These are phyloP conservation scores for Mimachlamys varia DNA, from an alignment of 2,888 invertebrate genomes.

Conservation along the genomic window DNA sequence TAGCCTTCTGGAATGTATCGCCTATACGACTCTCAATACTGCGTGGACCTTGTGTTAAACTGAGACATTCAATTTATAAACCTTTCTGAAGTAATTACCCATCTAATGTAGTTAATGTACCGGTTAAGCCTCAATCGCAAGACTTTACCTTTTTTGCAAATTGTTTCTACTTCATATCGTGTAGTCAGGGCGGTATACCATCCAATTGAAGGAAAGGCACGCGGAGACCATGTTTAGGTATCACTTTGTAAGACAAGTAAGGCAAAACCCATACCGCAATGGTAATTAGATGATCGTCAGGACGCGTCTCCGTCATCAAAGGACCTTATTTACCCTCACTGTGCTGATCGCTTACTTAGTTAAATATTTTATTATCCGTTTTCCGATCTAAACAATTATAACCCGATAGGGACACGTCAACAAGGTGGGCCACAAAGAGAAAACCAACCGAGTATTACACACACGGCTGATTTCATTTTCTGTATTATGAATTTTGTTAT, in stretches of 20 bases:
- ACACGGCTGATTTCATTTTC: not conserved
- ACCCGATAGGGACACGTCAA: not conserved
- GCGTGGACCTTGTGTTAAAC: not conserved
- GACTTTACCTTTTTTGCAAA: slow-evolving; percentile 9
- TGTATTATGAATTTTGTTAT: not conserved
- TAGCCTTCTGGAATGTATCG: not conserved
- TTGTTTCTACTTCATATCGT: slow-evolving; percentile 24
- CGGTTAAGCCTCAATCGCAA: not conserved
- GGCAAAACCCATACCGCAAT: not conserved
- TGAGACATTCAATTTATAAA: not conserved
- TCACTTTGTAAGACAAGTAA: not conserved
- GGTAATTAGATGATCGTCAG: not conserved
- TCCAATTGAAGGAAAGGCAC: not conserved
- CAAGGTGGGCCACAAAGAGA: not conserved
- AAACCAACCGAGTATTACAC: not conserved
- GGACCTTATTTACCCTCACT: not conserved
- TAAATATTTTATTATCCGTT: not conserved
- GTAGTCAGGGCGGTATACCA: not conserved
- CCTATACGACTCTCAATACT: not conserved
- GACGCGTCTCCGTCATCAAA: not conserved
- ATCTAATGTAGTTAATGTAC: not conserved
- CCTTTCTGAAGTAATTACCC: not conserved
- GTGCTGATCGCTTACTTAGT: not conserved
- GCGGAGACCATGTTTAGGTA: not conserved
- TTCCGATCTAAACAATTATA: slow-evolving; percentile 2